phyloP scores from a whole-genome alignment of 1,140 invertebrate species.

The Lucilia cuprina region DNA sequence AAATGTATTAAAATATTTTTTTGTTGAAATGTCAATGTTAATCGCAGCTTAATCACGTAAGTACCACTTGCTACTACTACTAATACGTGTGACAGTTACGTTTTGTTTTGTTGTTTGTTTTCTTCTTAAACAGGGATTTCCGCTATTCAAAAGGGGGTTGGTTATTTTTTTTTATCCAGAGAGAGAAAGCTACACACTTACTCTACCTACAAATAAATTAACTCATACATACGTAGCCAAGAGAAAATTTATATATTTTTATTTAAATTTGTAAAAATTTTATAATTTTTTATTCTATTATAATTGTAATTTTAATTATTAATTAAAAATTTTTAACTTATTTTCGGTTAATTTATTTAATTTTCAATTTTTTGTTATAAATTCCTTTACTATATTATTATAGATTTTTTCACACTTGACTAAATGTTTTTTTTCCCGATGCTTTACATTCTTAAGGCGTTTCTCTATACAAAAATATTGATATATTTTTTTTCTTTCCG shows the following conservation, averaged over 20 bases:
- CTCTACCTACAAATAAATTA: too few relatives aligned
- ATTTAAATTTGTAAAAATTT: background rate
- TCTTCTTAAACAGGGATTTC: background rate
- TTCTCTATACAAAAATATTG: constrained; percentile 15
- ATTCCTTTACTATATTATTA: background rate
- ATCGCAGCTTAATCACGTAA: background rate
- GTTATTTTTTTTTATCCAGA: background rate
- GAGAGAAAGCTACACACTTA: background rate
- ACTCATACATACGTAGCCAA: too few relatives aligned
- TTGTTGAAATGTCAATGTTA: background rate
- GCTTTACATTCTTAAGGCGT: background rate
- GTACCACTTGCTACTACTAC: background rate
- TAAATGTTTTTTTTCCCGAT: background rate
- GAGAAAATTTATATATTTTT: background rate
- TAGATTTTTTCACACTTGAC: constrained; percentile 14
- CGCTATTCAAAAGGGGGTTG: background rate
- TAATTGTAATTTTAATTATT: background rate
- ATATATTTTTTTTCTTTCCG: background rate
- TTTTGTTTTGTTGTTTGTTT: background rate
- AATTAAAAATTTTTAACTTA: background rate
- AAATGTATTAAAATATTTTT: background rate
- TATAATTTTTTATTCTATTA: background rate
- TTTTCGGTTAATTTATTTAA: background rate
- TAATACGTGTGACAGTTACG: background rate
- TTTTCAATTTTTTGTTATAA: background rate